phyloP scores from a whole-genome alignment of 2,888 invertebrate species.

The Eulithis prunata region DNA sequence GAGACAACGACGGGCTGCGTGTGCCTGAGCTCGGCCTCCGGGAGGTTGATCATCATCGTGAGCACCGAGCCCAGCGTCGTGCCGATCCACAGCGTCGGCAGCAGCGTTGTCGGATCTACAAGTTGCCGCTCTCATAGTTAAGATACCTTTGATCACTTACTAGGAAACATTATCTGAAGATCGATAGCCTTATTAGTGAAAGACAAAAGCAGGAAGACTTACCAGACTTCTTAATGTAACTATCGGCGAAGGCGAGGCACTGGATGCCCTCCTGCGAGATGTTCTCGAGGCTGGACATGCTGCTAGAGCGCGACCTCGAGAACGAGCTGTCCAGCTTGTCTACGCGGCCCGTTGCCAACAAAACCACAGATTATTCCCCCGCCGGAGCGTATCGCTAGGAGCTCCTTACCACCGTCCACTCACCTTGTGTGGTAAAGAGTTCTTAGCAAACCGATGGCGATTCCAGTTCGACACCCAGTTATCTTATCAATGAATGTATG shows the following conservation, averaged over 20 bases:
- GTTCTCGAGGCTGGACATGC: slow-evolving; percentile 99
- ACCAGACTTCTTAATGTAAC: slow-evolving; percentile 97
- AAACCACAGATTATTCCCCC: slow-evolving; percentile 66
- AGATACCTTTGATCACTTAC: neutral
- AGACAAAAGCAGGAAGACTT: slow-evolving; percentile 51
- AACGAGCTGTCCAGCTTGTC: slow-evolving; percentile 98
- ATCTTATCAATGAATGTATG: neutral
- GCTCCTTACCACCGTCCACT: slow-evolving; percentile 21
- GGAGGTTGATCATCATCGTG: slow-evolving; percentile 94
- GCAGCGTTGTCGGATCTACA: slow-evolving; percentile 91
- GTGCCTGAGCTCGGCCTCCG: slow-evolving; percentile 91
- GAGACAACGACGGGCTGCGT: slow-evolving; percentile 95
- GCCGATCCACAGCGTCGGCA: slow-evolving; percentile 98
- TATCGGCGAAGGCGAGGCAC: slow-evolving; percentile 97
- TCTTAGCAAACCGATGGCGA: slow-evolving; percentile 32
- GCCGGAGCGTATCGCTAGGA: slow-evolving; percentile 34
- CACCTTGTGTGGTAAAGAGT: slow-evolving; percentile 16
- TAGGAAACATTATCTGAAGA: neutral
- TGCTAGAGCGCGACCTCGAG: slow-evolving; percentile 97
- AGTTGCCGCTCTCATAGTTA: neutral
- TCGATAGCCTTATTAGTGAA: neutral
- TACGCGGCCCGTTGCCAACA: slow-evolving; percentile 87
- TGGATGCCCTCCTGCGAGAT: slow-evolving; percentile 98
- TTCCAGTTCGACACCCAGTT: slow-evolving; percentile 18
- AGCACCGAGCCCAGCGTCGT: slow-evolving; percentile 98